phyloP scores from a whole-genome alignment of 2,797 vertebrate species.

The Sylvia borin region DNA sequence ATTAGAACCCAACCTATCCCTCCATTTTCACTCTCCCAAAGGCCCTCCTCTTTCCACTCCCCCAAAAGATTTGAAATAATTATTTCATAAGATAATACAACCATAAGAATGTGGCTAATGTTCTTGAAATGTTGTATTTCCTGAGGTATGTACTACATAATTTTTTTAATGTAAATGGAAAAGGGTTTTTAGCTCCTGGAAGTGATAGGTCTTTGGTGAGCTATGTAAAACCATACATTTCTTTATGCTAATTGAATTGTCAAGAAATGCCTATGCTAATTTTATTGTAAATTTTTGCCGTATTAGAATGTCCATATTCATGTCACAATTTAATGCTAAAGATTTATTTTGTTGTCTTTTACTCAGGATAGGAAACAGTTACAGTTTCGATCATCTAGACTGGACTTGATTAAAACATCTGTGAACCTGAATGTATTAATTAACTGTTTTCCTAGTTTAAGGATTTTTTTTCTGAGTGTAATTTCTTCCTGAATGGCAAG shows the following conservation, averaged over 20 bases:
- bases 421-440: neutral
- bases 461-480: neutral
- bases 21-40: neutral
- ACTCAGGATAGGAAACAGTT: neutral
- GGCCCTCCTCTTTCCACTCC: neutral
- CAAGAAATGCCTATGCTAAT: neutral
- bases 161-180: neutral
- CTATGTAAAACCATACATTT: neutral
- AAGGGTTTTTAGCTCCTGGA: neutral
- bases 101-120: neutral
- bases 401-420: neutral
- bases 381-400: neutral
- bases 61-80: neutral
- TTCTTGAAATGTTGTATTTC: neutral
- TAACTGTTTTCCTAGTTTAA: neutral
- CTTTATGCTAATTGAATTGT: neutral
- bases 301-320: neutral
- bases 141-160: neutral
- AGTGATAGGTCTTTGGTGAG: neutral
- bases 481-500: constrained; percentile 1
- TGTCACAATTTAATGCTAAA: neutral
- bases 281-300: neutral
- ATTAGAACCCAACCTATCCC: fast-evolving
- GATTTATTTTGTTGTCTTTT: neutral
- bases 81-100: too few species aligned